Conservation (phyloP, 2,888 invertebrate species). For the Ophion ellenae region DNA sequence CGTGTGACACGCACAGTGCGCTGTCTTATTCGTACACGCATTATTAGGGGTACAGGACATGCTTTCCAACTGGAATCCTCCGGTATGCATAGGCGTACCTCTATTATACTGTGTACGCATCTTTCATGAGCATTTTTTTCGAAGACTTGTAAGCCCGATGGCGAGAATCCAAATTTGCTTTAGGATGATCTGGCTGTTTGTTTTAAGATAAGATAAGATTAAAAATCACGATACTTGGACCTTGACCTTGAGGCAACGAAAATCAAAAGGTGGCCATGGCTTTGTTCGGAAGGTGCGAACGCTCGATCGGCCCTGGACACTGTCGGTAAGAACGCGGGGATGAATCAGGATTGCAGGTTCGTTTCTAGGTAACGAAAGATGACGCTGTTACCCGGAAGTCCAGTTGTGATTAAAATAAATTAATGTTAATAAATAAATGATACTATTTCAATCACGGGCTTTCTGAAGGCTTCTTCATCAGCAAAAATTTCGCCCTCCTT, state of each 20-base stretch:
- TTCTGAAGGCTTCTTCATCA: too few species aligned
- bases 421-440: too few species aligned
- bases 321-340: constrained; percentile 77
- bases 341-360: constrained; percentile 75
- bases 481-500: not conserved
- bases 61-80: constrained; percentile 26
- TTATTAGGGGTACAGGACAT: constrained; percentile 81
- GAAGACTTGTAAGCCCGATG: not conserved
- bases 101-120: constrained; percentile 7
- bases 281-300: constrained; percentile 59
- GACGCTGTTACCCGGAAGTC: constrained; percentile 30
- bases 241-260: constrained; percentile 13
- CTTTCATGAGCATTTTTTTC: not conserved
- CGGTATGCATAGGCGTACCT: not conserved
- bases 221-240: constrained; percentile 29
- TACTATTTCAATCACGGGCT: too few species aligned
- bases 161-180: not conserved
- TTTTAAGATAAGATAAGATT: constrained; percentile 11
- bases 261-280: too few species aligned
- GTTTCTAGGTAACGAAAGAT: constrained; percentile 57
- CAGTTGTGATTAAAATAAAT: too few species aligned
- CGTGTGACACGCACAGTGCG: constrained; percentile 79
- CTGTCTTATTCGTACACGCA: constrained; percentile 79
- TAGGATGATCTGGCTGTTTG: not conserved
- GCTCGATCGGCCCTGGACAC: constrained; percentile 78